A percentile compares a stretch with the other conserved stretches of the same genome.
These are phyloP conservation scores for Adrianichthys oophorus DNA, from an alignment of 2,797 vertebrate species.

Conservation along the genomic window DNA sequence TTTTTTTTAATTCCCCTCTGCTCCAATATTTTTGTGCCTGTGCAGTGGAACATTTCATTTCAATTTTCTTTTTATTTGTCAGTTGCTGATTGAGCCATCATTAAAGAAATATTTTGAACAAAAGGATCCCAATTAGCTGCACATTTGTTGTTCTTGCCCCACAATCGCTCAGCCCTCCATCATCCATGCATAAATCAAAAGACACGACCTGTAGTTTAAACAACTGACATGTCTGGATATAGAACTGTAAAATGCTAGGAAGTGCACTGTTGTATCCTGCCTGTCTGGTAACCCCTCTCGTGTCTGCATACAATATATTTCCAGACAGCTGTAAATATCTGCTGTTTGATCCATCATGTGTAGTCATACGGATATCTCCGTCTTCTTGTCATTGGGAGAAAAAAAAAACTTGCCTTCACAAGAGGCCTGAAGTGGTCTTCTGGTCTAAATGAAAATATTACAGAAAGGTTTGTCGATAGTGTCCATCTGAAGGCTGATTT, in stretches of 20 bases:
- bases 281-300: slow-evolving; percentile 47
- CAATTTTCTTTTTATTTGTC: slow-evolving; percentile 17
- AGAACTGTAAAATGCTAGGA: slow-evolving; percentile 44
- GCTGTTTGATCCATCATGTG: slow-evolving; percentile 45
- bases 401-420: slow-evolving; percentile 18
- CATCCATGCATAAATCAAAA: slow-evolving; percentile 40
- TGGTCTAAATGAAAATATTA: slow-evolving; percentile 38
- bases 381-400: slow-evolving; percentile 36
- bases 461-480: slow-evolving; percentile 2
- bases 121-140: slow-evolving; percentile 54
- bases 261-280: slow-evolving; percentile 62
- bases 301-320: slow-evolving; percentile 59
- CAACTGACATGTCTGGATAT: slow-evolving; percentile 59
- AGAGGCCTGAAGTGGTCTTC: slow-evolving; percentile 39
- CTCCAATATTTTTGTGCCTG: slow-evolving; percentile 11
- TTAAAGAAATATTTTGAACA: slow-evolving; percentile 37
- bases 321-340: slow-evolving; percentile 56
- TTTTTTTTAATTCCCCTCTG: slow-evolving; percentile 7
- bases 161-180: slow-evolving; percentile 22
- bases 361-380: slow-evolving; percentile 40
- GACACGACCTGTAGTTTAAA: slow-evolving; percentile 38
- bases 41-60: slow-evolving; percentile 34
- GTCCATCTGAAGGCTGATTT: slow-evolving; percentile 17
- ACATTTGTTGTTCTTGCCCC: slow-evolving; percentile 30
- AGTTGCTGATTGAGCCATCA: slow-evolving; percentile 37